Percentiles rank a stretch among this genome's conserved stretches.
phyloP scores from a whole-genome alignment of 2,797 vertebrate genomes.

The Parotocinclus haroldoi region DNA sequence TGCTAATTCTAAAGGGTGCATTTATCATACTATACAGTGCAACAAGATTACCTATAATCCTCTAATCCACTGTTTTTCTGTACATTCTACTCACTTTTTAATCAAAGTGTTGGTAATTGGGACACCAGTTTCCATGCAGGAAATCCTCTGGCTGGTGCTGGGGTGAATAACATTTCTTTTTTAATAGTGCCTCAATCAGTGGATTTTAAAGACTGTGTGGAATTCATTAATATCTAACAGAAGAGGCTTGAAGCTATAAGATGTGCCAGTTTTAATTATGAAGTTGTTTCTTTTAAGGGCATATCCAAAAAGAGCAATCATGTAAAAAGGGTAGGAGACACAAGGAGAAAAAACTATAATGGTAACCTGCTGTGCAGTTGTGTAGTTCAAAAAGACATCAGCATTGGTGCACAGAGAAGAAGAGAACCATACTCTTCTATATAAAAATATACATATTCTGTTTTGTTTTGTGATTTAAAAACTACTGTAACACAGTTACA shows the following conservation, averaged over 20 bases:
- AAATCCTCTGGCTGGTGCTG: slow-evolving; percentile 28
- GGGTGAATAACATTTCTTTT: slow-evolving; percentile 31
- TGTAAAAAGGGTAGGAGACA: slow-evolving; percentile 3
- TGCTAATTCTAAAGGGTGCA: slow-evolving; percentile 46
- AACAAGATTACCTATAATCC: slow-evolving; percentile 39
- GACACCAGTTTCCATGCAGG: slow-evolving; percentile 32
- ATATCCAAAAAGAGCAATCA: slow-evolving; percentile 23
- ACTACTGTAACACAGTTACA: no score
- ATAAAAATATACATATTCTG: no score
- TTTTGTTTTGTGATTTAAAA: no score
- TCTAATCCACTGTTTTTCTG: slow-evolving; percentile 48
- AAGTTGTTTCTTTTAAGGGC: slow-evolving; percentile 27
- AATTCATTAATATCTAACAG: slow-evolving; percentile 31
- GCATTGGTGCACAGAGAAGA: no score
- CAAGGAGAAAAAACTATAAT: slow-evolving; percentile 25
- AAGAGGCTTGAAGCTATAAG: slow-evolving; percentile 25
- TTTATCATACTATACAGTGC: slow-evolving; percentile 39
- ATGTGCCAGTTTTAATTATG: slow-evolving; percentile 22
- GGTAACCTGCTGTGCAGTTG: slow-evolving; percentile 3
- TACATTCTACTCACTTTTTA: slow-evolving; percentile 46
- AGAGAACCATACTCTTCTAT: no score
- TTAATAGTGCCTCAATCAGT: slow-evolving; percentile 27
- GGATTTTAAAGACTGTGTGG: slow-evolving; percentile 28
- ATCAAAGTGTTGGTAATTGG: slow-evolving; percentile 44
- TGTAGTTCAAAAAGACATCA: background rate